Evolutionary conservation across 2,113 vertebrate species (phyloP).

Genomic region (Perognathus longimembris): DNA sequence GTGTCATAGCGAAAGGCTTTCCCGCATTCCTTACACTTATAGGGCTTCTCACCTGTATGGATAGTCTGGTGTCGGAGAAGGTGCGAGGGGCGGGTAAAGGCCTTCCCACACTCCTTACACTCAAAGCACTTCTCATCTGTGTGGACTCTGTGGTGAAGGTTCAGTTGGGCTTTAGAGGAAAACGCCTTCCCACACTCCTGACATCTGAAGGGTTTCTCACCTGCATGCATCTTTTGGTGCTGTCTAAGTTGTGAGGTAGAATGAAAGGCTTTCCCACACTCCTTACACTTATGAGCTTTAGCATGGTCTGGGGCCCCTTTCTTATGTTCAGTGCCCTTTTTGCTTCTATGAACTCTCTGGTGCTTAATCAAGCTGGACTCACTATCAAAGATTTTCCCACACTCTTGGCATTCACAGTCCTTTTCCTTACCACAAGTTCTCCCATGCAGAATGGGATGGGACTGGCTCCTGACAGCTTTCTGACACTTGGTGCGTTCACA

Average conservation of each 20-base stretch:
- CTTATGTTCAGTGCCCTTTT: constrained; percentile 72
- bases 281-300: constrained; percentile 77
- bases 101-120: constrained; percentile 82
- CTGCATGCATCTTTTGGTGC: constrained; percentile 81
- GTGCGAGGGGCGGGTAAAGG: constrained; percentile 81
- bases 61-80: constrained; percentile 83
- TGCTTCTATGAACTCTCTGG: constrained; percentile 73
- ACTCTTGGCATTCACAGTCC: constrained; percentile 72
- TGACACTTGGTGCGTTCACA: constrained; percentile 51
- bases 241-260: constrained; percentile 79
- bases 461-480: constrained; percentile 38
- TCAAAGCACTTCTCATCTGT: constrained; percentile 76
- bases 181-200: constrained; percentile 83
- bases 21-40: constrained; percentile 81
- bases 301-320: constrained; percentile 75
- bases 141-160: constrained; percentile 81
- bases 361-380: constrained; percentile 74
- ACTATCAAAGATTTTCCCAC: constrained; percentile 72
- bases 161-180: constrained; percentile 81
- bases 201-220: constrained; percentile 83
- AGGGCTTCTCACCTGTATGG: constrained; percentile 83
- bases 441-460: constrained; percentile 46
- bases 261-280: constrained; percentile 81
- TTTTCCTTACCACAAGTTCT: constrained; percentile 67
- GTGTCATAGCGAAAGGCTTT: constrained; percentile 83